Evolutionary conservation across 1,140 invertebrate species (phyloP).

Genomic region (Hycleus cichorii): DNA sequence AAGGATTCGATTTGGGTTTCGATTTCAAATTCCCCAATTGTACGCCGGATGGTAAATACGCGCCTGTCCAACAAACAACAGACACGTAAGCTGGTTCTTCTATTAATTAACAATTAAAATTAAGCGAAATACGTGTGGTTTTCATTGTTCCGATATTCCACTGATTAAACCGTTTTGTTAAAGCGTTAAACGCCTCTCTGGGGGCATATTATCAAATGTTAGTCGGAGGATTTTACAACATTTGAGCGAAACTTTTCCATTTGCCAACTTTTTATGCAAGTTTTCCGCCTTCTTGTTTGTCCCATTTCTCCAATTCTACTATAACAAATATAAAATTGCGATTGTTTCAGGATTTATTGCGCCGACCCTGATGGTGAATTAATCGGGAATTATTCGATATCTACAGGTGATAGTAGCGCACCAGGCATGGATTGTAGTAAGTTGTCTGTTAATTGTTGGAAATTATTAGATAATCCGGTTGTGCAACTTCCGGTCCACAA

Average conservation of each 20-base stretch:
- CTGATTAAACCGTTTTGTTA: no score
- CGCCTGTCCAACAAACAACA: conserved; percentile 31
- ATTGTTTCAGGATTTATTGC: conserved; percentile 37
- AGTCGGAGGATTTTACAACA: no score
- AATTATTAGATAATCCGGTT: no score
- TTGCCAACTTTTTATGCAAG: no score
- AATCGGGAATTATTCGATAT: conserved; percentile 42
- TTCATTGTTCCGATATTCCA: not conserved
- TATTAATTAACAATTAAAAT: not conserved
- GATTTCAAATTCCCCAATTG: conserved; percentile 42
- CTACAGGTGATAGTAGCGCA: conserved; percentile 19
- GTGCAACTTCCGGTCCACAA: not conserved
- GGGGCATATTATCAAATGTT: no score
- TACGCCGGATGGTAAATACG: conserved; percentile 48
- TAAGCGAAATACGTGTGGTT: not conserved
- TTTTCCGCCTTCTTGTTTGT: no score
- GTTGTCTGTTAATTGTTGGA: conserved; percentile 25
- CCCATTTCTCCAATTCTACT: no score
- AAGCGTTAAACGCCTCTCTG: no score
- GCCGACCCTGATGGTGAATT: conserved; percentile 43
- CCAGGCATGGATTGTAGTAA: conserved; percentile 53
- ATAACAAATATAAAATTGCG: no score
- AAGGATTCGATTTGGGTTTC: conserved; percentile 33
- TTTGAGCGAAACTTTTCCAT: no score
- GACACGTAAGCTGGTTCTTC: conserved; percentile 16